Percentiles rank a stretch among this genome's conserved stretches.
phyloP scores from a whole-genome alignment of 1,140 invertebrate species.

The Heliothis virescens region DNA sequence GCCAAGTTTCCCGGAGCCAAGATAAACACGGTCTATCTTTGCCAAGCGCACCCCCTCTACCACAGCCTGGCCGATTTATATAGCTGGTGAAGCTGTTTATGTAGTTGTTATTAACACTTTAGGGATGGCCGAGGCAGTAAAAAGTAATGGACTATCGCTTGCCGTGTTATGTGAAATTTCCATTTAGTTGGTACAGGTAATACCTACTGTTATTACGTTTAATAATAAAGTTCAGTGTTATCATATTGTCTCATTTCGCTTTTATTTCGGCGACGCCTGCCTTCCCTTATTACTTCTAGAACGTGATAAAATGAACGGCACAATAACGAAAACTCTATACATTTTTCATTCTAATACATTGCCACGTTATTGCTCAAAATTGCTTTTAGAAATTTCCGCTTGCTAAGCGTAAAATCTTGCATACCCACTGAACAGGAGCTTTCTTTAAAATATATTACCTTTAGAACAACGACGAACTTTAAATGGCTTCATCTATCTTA shows the following conservation, averaged over 20 bases:
- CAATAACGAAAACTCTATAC: constrained; percentile 21
- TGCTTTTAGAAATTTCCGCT: constrained; percentile 15
- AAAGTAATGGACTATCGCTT: constrained; percentile 35
- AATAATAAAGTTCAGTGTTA: constrained; percentile 38
- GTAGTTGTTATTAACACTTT: constrained; percentile 34
- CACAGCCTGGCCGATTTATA: constrained; percentile 12
- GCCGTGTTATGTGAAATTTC: constrained; percentile 18
- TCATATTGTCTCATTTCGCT: constrained; percentile 4
- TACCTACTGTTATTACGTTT: constrained; percentile 24
- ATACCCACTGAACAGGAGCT: neutral
- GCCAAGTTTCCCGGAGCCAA: constrained; percentile 57
- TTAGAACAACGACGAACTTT: neutral
- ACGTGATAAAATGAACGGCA: constrained; percentile 15
- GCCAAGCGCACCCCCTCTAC: constrained; percentile 14
- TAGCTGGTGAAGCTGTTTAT: constrained; percentile 26
- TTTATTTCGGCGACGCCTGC: neutral
- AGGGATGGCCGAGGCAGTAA: constrained; percentile 30
- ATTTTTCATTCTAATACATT: constrained; percentile 18
- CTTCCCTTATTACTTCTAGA: neutral
- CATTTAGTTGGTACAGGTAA: constrained; percentile 41
- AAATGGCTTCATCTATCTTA: neutral
- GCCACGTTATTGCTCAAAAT: constrained; percentile 14
- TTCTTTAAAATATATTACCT: constrained; percentile 10
- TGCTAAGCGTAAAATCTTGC: constrained; percentile 5
- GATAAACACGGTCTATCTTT: constrained; percentile 52